phyloP scores from a whole-genome alignment of 2,888 invertebrate species.

The Oxyteleia sp. region DNA sequence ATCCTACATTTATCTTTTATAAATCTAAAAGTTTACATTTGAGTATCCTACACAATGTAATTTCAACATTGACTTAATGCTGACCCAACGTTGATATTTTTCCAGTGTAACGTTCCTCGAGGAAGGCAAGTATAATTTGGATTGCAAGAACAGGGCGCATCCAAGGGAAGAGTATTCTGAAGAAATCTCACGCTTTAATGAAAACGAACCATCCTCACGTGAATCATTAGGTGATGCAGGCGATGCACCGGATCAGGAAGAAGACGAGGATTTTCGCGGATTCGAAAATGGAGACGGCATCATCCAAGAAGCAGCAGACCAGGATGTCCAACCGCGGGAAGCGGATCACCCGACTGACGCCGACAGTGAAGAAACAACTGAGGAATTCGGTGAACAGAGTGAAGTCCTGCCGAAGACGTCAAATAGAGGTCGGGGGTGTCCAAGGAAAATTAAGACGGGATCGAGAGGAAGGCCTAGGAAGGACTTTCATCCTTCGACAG shows the following conservation, averaged over 20 bases:
- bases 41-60: no score
- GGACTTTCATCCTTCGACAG: background rate
- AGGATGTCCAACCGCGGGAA: background rate
- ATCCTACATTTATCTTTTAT: no score
- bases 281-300: background rate
- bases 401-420: background rate
- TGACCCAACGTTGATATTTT: no score
- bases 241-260: background rate
- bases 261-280: background rate
- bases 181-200: background rate
- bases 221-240: background rate
- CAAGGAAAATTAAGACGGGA: background rate
- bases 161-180: background rate
- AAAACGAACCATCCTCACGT: background rate
- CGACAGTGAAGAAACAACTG: background rate
- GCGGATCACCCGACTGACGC: background rate
- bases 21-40: no score
- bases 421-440: background rate
- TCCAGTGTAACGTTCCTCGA: no score
- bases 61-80: no score
- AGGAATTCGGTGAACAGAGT: background rate
- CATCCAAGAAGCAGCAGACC: background rate
- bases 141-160: background rate
- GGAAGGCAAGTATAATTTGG: no score
- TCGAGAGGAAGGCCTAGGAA: slow-evolving; percentile 1